A percentile compares a stretch with the other conserved stretches of the same genome.
phyloP scores from a whole-genome alignment of 2,113 vertebrate genomes.

The Brachyhypopomus gauderio region DNA sequence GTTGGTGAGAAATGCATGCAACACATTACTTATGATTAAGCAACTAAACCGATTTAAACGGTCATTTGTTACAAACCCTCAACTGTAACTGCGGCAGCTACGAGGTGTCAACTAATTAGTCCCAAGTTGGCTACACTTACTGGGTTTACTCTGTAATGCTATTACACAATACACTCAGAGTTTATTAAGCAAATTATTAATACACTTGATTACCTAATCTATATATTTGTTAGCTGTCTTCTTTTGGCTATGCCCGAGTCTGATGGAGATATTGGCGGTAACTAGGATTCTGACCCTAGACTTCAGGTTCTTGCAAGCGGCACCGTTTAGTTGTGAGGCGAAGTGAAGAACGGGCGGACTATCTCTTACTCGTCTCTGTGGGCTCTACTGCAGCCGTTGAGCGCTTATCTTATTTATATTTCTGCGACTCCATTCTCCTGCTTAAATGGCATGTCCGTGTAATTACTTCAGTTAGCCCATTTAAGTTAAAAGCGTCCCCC shows the following conservation, averaged over 20 bases:
- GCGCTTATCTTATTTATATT: slow-evolving; percentile 79
- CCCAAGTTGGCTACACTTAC: not conserved
- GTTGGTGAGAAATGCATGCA: not conserved
- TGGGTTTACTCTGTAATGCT: slow-evolving; percentile 1
- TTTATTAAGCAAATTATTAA: too few species aligned
- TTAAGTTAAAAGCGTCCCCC: slow-evolving; percentile 83
- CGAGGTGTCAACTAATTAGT: not conserved
- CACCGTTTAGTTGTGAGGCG: too few species aligned
- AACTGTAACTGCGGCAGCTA: not conserved
- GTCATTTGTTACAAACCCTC: too few species aligned
- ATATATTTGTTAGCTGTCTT: not conserved
- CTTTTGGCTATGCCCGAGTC: not conserved
- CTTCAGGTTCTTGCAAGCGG: too few species aligned
- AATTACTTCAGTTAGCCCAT: slow-evolving; percentile 95
- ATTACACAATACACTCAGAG: not conserved
- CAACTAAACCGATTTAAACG: not conserved
- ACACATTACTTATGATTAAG: not conserved
- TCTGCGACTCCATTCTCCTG: slow-evolving; percentile 69
- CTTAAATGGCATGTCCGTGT: slow-evolving; percentile 90
- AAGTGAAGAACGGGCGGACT: not conserved
- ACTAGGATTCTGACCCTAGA: too few species aligned
- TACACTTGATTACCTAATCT: too few species aligned
- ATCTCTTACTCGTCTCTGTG: not conserved
- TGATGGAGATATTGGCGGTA: too few species aligned
- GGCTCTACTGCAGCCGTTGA: too few species aligned